Evolutionary conservation across 2,113 vertebrate genomes (phyloP).

Genomic region (Rhinolophus sinicus): DNA sequence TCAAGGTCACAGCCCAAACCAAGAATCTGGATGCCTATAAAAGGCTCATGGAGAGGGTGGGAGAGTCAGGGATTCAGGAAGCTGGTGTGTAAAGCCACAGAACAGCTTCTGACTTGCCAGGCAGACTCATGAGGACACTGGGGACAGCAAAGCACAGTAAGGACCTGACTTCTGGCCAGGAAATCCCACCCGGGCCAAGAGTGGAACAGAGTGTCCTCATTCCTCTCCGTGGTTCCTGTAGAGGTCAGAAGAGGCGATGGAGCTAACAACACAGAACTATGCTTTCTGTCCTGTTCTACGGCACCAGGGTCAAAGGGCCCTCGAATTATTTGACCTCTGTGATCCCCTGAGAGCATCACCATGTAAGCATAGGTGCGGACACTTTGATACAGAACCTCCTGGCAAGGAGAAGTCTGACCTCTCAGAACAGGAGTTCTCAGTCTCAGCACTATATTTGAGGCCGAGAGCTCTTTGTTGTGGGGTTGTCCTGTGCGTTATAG

Average conservation of each 20-base stretch:
- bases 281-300: background rate
- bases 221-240: background rate
- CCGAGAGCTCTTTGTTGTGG: fast-evolving
- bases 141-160: background rate
- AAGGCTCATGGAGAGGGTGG: background rate
- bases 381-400: background rate
- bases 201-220: background rate
- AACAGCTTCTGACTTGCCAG: background rate
- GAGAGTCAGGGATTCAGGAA: background rate
- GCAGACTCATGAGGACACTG: background rate
- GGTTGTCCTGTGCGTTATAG: background rate
- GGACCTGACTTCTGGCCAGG: background rate
- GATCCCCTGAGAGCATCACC: background rate
- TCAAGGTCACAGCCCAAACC: background rate
- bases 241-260: background rate
- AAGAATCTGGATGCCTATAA: background rate
- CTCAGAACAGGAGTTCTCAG: background rate
- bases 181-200: background rate
- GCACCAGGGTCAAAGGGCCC: background rate
- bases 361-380: fast-evolving
- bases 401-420: background rate
- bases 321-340: background rate
- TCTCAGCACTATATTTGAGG: too few relatives aligned
- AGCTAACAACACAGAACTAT: background rate
- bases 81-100: background rate